A percentile compares a stretch with the other conserved stretches of the same genome.
These are phyloP conservation scores for Drosophila pandora DNA, from an alignment of 1,140 invertebrate species.

Conservation along the genomic window DNA sequence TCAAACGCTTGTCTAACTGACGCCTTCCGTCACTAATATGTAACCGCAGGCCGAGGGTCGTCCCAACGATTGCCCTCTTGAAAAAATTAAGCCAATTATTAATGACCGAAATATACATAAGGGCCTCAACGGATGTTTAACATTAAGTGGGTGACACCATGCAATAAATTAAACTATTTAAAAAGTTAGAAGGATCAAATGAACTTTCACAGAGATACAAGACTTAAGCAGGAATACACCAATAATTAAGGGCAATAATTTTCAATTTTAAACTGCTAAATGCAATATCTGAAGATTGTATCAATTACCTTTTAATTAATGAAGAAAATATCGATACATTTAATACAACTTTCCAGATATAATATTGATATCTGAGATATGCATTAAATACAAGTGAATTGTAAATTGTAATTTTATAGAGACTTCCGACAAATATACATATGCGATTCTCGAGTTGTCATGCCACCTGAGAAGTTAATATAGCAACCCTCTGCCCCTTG, in stretches of 20 bases:
- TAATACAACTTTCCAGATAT: no score
- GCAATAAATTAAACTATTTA: background rate
- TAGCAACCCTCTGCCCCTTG: conserved; percentile 48
- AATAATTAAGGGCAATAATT: no score
- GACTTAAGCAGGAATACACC: no score
- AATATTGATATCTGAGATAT: background rate
- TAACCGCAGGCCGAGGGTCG: conserved; percentile 51
- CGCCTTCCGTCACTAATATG: conserved; percentile 75
- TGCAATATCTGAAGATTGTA: no score
- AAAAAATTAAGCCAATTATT: conserved; percentile 19
- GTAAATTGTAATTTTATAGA: background rate
- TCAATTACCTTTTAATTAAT: background rate
- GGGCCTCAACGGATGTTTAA: background rate
- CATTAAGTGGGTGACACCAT: background rate
- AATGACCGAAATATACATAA: background rate
- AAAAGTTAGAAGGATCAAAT: no score
- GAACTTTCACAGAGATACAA: no score
- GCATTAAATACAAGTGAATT: background rate
- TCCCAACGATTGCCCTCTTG: conserved; percentile 1
- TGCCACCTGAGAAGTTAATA: conserved; percentile 29
- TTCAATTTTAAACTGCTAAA: no score
- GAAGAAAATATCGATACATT: background rate
- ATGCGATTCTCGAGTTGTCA: background rate
- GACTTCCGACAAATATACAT: background rate
- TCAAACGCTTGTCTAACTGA: conserved; percentile 79